Evolutionary conservation across 2,113 vertebrate species (phyloP), one percentile per base, ranked within the genome.

Genomic region (Halichoeres trimaculatus): DNA sequence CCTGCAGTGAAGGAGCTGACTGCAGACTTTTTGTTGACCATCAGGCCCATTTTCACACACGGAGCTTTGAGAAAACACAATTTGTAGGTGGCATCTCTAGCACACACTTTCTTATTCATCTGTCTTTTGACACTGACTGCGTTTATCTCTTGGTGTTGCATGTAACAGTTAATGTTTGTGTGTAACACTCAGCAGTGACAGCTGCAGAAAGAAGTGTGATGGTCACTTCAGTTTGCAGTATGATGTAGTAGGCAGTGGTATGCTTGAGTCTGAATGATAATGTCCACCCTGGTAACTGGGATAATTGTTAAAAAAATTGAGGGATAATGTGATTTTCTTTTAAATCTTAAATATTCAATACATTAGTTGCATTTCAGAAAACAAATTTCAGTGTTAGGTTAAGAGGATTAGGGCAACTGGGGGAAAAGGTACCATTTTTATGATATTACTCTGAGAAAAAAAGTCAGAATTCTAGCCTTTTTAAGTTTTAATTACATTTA

Each of bases 21-120:
- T 70, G 52, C 62, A 76, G 77, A 59, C 73, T 78, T 86, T 86
- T 23, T 72, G 55, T 77, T 75, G 74, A 84, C 79, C 86, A 59
- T 76, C 60, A 35, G 60, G 38, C 40, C 50, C 48, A 43, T 85
- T 86, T 63, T 64, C 54, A 65, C 22, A n/a, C 22, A 57, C 7
- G 43, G 58, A 36, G 30, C 30, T 30, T 6, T 4, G 30, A 30
- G 30, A 30, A 30, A 30, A 30, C 6, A 30, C 26, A 6, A 14
- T 55, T 24, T 54, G 41, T 41, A 35, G 7, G 38, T 55, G 50
- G 24, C 20, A 20, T 41, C 35, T 47, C 13, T 41, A 45, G 66
- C 22, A 54, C 30, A 64, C 34, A 57, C 22, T 36, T 24, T 47
- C 13, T 23, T 17, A 8, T 38, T 52, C 14, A 3, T 13, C 17